A percentile compares a stretch with the other conserved stretches of the same genome.
These are phyloP conservation scores for Netelia inedita DNA, from an alignment of 2,888 invertebrate species.

Conservation along the genomic window DNA sequence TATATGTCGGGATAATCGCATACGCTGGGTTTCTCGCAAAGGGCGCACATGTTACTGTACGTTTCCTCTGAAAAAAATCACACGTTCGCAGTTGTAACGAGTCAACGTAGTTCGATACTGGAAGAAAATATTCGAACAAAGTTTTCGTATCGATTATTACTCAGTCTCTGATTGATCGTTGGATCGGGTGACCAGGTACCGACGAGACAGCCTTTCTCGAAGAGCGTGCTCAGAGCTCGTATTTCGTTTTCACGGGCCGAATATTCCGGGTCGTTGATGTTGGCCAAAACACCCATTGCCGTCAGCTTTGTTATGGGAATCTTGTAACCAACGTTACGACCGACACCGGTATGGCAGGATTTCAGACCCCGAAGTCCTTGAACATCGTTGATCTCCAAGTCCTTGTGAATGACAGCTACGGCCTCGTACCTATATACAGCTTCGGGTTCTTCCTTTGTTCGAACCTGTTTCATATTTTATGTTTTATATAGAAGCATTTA, in stretches of 20 bases:
- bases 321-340: conserved; percentile 96
- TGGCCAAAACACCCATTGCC: conserved; percentile 89
- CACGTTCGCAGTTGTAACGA: conserved; percentile 21
- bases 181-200: conserved; percentile 93
- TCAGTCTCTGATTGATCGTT: conserved; percentile 89
- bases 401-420: conserved; percentile 92
- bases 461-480: conserved; percentile 84
- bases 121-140: not conserved
- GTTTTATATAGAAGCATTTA: not conserved
- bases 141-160: conserved; percentile 86
- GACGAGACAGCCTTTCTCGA: conserved; percentile 94
- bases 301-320: conserved; percentile 92
- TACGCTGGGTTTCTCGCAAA: conserved; percentile 91
- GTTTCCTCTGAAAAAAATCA: conserved; percentile 87
- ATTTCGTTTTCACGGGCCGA: conserved; percentile 93
- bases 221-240: conserved; percentile 92
- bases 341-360: conserved; percentile 95
- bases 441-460: conserved; percentile 91
- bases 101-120: not conserved
- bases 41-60: conserved; percentile 91
- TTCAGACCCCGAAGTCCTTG: conserved; percentile 91
- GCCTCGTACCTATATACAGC: conserved; percentile 91
- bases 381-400: conserved; percentile 89
- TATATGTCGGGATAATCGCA: conserved; percentile 94
- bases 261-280: conserved; percentile 89